A percentile compares a stretch with the other conserved stretches of the same genome.
Conservation (phyloP, 2,888 invertebrate genomes). For the Nephrotoma guestfalica region DNA sequence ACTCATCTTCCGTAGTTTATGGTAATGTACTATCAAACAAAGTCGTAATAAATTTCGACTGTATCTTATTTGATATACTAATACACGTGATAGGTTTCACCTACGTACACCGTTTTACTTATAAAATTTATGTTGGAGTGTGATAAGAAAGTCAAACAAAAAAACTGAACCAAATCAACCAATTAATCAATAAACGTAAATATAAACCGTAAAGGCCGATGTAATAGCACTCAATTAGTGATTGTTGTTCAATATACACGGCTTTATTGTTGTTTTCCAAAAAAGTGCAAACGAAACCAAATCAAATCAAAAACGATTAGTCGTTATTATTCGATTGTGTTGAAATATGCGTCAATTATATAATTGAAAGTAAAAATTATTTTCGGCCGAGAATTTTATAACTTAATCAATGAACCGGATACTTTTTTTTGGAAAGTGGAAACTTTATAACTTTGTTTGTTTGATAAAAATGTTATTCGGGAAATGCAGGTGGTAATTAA, state of each 20-base stretch:
- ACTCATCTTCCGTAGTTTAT: too few relatives aligned
- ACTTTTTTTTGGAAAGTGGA: neutral
- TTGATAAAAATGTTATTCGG: neutral
- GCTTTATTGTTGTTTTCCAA: neutral
- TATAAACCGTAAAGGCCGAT: neutral
- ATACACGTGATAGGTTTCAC: too few relatives aligned
- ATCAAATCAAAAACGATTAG: neutral
- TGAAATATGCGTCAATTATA: neutral
- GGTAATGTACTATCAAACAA: too few relatives aligned
- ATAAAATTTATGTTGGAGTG: neutral
- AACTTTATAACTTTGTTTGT: neutral
- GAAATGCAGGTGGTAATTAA: neutral
- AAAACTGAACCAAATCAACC: neutral
- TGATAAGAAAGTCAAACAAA: neutral
- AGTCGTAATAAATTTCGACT: too few relatives aligned
- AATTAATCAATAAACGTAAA: neutral
- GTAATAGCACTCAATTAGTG: neutral
- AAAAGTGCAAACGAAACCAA: neutral
- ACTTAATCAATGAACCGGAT: neutral
- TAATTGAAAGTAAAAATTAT: neutral
- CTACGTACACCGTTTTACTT: too few relatives aligned
- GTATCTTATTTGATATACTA: too few relatives aligned
- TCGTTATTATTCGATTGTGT: neutral
- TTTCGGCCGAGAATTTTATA: neutral
- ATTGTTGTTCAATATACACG: neutral